Base-by-base conservation (phyloP, 2,888 invertebrate genomes). In the Oscheius sp. region DNA sequence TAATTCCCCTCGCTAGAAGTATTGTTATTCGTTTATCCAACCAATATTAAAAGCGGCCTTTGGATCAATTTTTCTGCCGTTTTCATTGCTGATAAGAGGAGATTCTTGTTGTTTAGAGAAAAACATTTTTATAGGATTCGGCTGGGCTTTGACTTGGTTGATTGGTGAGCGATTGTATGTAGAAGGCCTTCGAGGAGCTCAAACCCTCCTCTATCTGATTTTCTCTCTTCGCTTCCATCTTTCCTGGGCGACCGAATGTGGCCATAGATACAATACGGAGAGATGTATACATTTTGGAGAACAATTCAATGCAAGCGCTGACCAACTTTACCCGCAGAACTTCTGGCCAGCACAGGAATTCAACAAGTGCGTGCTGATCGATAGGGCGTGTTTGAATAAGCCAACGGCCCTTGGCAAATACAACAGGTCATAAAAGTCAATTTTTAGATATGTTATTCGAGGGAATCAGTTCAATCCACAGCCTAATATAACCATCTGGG, bases 341-440 rank as follows among this genome's bases (percentile, higher is more conserved):
- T 78, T 73, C 65, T 81, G 81, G 81, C 79, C 81, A 20, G 78
- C 81, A 6, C 79, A 81, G 58, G 79, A 81, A 65, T 81, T 81
- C 63, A 81, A 80, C 55, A 57, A 70, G 80, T 80, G 29, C 10
- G 50, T 37, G 29, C 15, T 17, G 31, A 61, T 61, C 61, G 61
- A 61, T 61, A 23, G 45, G 10, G 25, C 34, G 55, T 61, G 61
- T 61, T 61, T 61, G 61, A 61, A 61, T 61, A 61, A 61, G 57
- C 57, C 57, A 23, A n/a, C 12, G 37, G 61, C 55, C 55, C 34
- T 55, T 23, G 31, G 55, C 55, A 55, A 52, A 52, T 52, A 52
- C 27, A 52, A 53, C 53, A 55, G 58, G 58, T 42, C 25, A 58
- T 42, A 27, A 42, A 42, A 25, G 31, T 17, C 20, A 53, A 10